Evolutionary conservation across 2,113 vertebrate genomes (phyloP), one percentile per base, ranked within the genome.

Genomic region (Phoxinus phoxinus): DNA sequence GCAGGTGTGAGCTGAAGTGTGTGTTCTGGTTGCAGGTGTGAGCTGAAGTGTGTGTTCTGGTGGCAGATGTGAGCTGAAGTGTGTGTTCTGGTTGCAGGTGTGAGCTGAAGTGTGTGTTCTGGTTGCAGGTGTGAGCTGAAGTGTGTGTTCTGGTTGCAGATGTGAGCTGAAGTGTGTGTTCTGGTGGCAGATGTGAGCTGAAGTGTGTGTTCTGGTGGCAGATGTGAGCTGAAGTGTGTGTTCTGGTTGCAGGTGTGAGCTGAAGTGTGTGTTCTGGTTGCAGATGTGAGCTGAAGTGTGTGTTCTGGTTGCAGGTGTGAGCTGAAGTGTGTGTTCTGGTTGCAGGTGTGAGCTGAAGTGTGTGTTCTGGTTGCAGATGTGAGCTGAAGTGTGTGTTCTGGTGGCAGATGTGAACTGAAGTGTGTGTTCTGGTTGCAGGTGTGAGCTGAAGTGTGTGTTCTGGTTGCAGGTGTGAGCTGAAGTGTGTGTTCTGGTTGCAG

Each of bases 271-370:
- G 25, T 21, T 69, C 4, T 61, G 35, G 3, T 25, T 41, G 53
- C 86, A 95, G 94, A 87, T 93, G 88, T 86, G 91, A 95, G 81
- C 87, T 94, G 63, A n/a, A n/a, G n/a, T n/a, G n/a, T n/a, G 48
- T 58, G 25, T 21, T 69, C 4, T 61, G 35, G 3, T 25, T 41
- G 53, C 86, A 95, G 94, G 86, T 93, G 88, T 86, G 91, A 95
- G 81, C 87, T 94, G 63, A n/a, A n/a, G n/a, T n/a, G n/a, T n/a
- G 48, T 58, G 25, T 21, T 69, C 4, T 61, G 35, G 3, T 25
- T 41, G 53, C 86, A 95, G 94, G 86, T 93, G 88, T 86, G 91
- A 95, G 81, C 87, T 94, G 63, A n/a, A n/a, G n/a, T n/a, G n/a
- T n/a, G 48, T 58, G 25, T 21, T 69, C 4, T 61, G 35, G 3